Evolutionary conservation across 1,140 invertebrate genomes (phyloP), one percentile per base, ranked within the genome.

Genomic region (Procambarus virginalis): DNA sequence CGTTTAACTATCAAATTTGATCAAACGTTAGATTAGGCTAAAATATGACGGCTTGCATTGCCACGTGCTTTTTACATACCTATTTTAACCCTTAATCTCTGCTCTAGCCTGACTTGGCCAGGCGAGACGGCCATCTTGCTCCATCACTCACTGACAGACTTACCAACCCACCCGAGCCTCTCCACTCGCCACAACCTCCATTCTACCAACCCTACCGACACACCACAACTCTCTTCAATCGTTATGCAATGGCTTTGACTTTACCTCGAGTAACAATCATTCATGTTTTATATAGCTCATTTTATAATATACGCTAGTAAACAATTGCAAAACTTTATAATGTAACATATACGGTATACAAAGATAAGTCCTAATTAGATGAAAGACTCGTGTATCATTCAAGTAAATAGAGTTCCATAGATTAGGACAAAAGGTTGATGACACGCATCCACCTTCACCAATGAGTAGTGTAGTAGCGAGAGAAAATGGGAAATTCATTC

Each of bases 71-170:
- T 5, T 22, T 60, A 91, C 91, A 58, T 92, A 92, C 92, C 92
- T 92, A 92, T 89, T 89, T 92, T 92, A 84, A 92, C 92, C 77
- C 89, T 91, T 91, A 92, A 86, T 89, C 92, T 91, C 90, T 92
- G 90, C 78, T 91, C 92, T 75, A 92, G 87, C 90, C 92, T 92
- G 79, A 92, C 85, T 77, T 86, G 92, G 92, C 86, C 86, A 75
- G 91, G 86, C 70, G 75, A 79, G 58, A 48, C 76, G 34, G 91
- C 91, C 91, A 91, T 91, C 85, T 91, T 91, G 81, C 79, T 84
- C 91, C 91, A 90, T 90, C 89, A 80, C 89, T 80, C 48, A 79
- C 58, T 76, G 45, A n/a, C 80, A 79, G 12, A 5, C 3, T 49
- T 79, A 3, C 78, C 78, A n/a, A 46, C 48, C 45, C 49, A 5